These are phyloP conservation scores for Yponomeuta sedellus DNA, from an alignment of 2,888 invertebrate species.

Conservation along the genomic window DNA sequence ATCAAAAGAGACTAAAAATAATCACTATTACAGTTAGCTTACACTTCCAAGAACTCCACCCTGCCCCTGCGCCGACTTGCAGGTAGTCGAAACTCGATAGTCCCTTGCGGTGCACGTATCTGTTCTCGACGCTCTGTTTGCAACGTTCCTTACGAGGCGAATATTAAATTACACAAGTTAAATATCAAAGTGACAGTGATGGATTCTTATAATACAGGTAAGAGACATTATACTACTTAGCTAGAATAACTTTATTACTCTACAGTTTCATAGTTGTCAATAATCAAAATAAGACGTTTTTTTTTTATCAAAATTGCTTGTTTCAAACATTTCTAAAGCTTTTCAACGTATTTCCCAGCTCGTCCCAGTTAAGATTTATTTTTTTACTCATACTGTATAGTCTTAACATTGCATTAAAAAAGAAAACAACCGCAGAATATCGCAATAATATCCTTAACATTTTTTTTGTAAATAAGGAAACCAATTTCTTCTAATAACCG, in stretches of 20 bases:
- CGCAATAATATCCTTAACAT: background rate
- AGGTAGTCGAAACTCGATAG: constrained; percentile 13
- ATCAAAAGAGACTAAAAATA: no score
- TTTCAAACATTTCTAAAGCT: background rate
- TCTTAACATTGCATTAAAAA: background rate
- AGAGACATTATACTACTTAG: background rate
- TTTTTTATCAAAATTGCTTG: background rate
- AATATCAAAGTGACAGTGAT: constrained; percentile 9
- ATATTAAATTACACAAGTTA: background rate
- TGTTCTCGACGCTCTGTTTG: constrained; percentile 6
- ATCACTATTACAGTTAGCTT: no score
- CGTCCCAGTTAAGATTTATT: constrained; percentile 6
- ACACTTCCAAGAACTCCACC: background rate
- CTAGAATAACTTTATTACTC: background rate
- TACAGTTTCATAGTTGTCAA: background rate
- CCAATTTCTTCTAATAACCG: background rate
- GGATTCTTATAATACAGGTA: constrained; percentile 13
- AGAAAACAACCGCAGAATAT: background rate
- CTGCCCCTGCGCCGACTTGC: background rate
- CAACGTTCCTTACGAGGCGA: background rate
- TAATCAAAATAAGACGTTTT: no score
- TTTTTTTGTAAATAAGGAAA: background rate
- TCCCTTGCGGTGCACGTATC: constrained; percentile 10
- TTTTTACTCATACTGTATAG: background rate
- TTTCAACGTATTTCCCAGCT: background rate